These are phyloP conservation scores for Peromyscus californicus DNA, from an alignment of 2,113 vertebrate species.

Conservation along the genomic window DNA sequence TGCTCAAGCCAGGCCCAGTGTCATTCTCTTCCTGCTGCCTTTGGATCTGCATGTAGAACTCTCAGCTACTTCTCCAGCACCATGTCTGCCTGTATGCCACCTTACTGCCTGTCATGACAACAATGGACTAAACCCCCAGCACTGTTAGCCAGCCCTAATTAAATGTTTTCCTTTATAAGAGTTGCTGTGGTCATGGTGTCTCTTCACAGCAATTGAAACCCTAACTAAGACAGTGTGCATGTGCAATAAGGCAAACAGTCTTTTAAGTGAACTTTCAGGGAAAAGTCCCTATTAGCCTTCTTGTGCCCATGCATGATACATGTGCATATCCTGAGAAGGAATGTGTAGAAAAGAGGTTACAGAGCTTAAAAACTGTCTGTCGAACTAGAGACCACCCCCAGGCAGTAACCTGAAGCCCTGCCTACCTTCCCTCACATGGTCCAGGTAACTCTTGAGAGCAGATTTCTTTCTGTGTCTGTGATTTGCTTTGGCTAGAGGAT, in stretches of 20 bases:
- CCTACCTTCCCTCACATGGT: background rate
- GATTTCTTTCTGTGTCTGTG: background rate
- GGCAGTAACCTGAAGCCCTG: background rate
- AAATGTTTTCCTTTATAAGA: background rate
- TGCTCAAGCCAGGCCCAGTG: background rate
- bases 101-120: fast-evolving
- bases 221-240: background rate
- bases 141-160: background rate
- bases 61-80: background rate
- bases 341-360: background rate
- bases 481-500: background rate
- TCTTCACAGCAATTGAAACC: background rate
- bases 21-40: background rate
- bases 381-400: background rate
- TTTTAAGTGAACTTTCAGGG: background rate
- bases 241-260: background rate
- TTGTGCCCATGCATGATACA: background rate
- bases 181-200: background rate
- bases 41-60: background rate
- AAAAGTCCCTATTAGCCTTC: background rate
- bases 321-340: background rate
- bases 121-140: background rate
- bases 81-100: background rate
- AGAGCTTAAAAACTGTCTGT: background rate
- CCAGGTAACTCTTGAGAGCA: background rate